Percentiles rank a stretch among this genome's conserved stretches.
phyloP scores from a whole-genome alignment of 2,113 vertebrate genomes.

The Paramormyrops kingsleyae region DNA sequence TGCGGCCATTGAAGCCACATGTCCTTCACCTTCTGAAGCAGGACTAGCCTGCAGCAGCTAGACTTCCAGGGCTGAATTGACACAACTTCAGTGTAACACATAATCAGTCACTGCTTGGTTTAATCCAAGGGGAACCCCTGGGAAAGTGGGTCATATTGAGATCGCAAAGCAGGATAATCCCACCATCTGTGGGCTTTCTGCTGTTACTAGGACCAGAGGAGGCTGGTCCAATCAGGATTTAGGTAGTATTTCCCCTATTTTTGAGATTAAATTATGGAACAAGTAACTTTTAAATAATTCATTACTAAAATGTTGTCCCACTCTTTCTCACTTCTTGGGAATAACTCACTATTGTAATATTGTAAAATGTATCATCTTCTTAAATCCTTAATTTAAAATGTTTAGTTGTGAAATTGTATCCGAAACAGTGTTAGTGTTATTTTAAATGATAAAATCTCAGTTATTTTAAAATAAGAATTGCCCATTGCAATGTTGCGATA shows the following conservation, averaged over 20 bases:
- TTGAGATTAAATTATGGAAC: neutral
- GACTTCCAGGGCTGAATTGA: neutral
- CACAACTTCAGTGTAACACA: neutral
- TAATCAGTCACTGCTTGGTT: neutral
- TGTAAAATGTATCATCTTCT: neutral
- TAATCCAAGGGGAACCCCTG: neutral
- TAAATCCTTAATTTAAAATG: neutral
- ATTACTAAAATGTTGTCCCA: neutral
- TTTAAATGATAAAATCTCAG: too few species aligned
- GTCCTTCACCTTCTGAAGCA: neutral
- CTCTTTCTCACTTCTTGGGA: neutral
- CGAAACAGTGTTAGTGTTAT: neutral
- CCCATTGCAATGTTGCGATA: neutral
- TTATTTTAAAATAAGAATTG: neutral
- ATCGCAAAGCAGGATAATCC: neutral
- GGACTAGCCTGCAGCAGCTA: neutral
- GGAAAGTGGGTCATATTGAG: neutral
- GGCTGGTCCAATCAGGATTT: neutral
- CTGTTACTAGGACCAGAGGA: neutral
- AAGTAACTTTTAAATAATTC: neutral
- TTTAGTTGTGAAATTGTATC: neutral
- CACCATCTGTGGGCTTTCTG: neutral
- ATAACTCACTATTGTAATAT: neutral
- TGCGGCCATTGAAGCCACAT: neutral
- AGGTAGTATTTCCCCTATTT: neutral